Evolutionary conservation across 2,888 invertebrate genomes (phyloP).

Genomic region (Coelinius sp.): DNA sequence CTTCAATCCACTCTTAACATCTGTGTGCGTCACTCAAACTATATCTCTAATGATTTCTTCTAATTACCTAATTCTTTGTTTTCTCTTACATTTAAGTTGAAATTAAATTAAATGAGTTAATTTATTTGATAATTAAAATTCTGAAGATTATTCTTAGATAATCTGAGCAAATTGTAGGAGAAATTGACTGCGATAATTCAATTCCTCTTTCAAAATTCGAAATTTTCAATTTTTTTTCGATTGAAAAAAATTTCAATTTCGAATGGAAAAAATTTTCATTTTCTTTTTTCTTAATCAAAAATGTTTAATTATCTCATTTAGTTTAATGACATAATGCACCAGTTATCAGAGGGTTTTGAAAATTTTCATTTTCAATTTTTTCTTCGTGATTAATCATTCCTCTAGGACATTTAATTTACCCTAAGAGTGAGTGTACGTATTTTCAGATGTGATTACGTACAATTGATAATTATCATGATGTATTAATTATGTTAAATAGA

Average conservation of each 20-base stretch:
- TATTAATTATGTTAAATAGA: slow-evolving; percentile 6
- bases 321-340: slow-evolving; percentile 26
- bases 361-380: background rate
- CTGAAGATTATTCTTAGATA: background rate
- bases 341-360: slow-evolving; percentile 22
- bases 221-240: too few species aligned
- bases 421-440: slow-evolving; percentile 43
- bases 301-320: slow-evolving; percentile 10
- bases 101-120: slow-evolving; percentile 7
- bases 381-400: slow-evolving; percentile 4
- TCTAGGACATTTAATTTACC: slow-evolving; percentile 31
- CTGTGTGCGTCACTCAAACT: slow-evolving; percentile 16
- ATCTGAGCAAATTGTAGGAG: background rate
- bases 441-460: slow-evolving; percentile 38
- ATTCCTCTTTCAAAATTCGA: background rate
- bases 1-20: background rate
- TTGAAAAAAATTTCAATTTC: background rate
- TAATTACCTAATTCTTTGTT: slow-evolving; percentile 15
- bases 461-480: slow-evolving; percentile 15
- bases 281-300: background rate
- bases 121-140: background rate
- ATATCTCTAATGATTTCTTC: slow-evolving; percentile 3
- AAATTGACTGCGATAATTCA: background rate
- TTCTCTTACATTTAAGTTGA: background rate
- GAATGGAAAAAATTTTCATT: background rate